Evolutionary conservation across 2,113 vertebrate species (phyloP), one percentile per base, ranked within the genome.

Genomic region (Clarias gariepinus): DNA sequence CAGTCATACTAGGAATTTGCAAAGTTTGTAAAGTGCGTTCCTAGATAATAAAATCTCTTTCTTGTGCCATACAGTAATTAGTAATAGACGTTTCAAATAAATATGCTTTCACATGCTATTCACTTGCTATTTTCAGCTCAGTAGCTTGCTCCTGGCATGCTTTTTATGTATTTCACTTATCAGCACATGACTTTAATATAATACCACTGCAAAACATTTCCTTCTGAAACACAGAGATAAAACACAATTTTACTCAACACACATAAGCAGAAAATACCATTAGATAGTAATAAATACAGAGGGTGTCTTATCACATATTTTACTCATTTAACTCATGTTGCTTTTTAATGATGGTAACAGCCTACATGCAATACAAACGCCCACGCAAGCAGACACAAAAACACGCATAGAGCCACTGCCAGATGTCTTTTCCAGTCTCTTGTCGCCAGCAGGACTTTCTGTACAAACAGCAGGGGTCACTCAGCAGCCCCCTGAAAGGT

Each of bases 371-470:
- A 33, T 8, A 77, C 19, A 68, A 21, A 80, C 85, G 52, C 21
- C 25, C 87, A 83, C 68, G 60, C 80, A 55, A 41, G 41, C 74
- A 78, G 60, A 81, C 79, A 91, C 36, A 73, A 21, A 87, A 88
- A 57, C 73, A 85, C 12, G 61, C 82, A 74, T 55, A 91, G 92
- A 90, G 73, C 84, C 81, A 89, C 88, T 87, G 91, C 89, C 94
- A 96, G 95, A 95, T 95, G 95, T 93, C 92, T 91, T 92, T 92
- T 81, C 68, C 89, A 88, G 71, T 84, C 60, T 82, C 71, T 63
- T 86, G 80, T 91, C 90, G 89, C 83, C 89, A 82, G 84, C 77
- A 86, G 87, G 86, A 90, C 90, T 90, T 92, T 89, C 89, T 92
- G 87, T 92, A 90, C 89, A 91, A 93, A 92, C 92, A 91, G 88